Evolutionary conservation across 2,113 vertebrate genomes (phyloP).

Genomic region (Xyrauchen texanus): DNA sequence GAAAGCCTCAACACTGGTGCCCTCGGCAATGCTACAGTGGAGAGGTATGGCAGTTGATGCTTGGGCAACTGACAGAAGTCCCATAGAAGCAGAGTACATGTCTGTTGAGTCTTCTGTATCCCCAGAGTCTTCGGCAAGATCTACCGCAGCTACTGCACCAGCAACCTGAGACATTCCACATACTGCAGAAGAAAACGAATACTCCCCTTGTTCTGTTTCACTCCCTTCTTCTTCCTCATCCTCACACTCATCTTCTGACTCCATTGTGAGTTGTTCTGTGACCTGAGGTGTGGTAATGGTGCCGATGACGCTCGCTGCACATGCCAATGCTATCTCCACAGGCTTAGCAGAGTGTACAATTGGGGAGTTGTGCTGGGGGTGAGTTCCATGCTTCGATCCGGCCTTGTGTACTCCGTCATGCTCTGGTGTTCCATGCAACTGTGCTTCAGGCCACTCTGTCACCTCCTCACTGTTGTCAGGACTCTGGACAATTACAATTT

Average conservation of each 20-base stretch:
- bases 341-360: slow-evolving; percentile 72
- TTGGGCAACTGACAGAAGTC: slow-evolving; percentile 79
- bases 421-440: slow-evolving; percentile 62
- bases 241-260: slow-evolving; percentile 64
- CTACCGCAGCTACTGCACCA: slow-evolving; percentile 85
- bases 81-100: slow-evolving; percentile 70
- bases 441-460: slow-evolving; percentile 78
- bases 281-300: slow-evolving; percentile 89
- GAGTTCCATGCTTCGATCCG: background rate
- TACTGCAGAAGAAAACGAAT: slow-evolving; percentile 85
- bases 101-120: slow-evolving; percentile 56
- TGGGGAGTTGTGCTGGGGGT: slow-evolving; percentile 34
- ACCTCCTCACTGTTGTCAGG: slow-evolving; percentile 83
- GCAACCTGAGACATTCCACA: slow-evolving; percentile 89
- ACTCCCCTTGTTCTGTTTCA: slow-evolving; percentile 64
- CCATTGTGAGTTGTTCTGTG: slow-evolving; percentile 77
- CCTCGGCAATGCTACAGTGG: slow-evolving; percentile 75
- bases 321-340: slow-evolving; percentile 87
- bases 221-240: slow-evolving; percentile 55
- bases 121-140: slow-evolving; percentile 74
- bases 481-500: slow-evolving; percentile 95
- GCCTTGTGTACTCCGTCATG: slow-evolving; percentile 54
- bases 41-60: slow-evolving; percentile 76
- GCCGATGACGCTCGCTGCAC: slow-evolving; percentile 89
- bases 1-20: slow-evolving; percentile 78